These are phyloP conservation scores for Ceratina calcarata DNA, from an alignment of 1,140 invertebrate genomes.

Conservation along the genomic window DNA sequence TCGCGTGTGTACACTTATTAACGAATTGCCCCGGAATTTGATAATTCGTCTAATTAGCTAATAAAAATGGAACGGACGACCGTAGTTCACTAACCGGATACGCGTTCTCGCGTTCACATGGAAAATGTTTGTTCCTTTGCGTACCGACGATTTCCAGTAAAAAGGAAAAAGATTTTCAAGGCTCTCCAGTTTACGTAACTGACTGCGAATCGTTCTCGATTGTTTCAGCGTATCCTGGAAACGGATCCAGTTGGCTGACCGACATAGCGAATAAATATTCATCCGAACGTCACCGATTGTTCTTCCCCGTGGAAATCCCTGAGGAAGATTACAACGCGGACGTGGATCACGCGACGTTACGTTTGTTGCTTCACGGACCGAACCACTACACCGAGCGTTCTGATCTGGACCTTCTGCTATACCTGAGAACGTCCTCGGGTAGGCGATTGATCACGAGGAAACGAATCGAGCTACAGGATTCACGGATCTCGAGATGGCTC, in stretches of 20 bases:
- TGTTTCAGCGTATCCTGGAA: constrained; percentile 71
- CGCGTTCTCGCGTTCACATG: neutral
- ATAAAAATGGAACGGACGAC: constrained; percentile 34
- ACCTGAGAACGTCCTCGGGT: constrained; percentile 35
- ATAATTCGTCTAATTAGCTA: constrained; percentile 31
- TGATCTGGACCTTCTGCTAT: constrained; percentile 48
- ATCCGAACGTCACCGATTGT: constrained; percentile 47
- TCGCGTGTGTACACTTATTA: constrained; percentile 4
- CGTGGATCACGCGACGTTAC: constrained; percentile 68
- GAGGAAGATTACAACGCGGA: constrained; percentile 31
- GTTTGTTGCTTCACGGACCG: constrained; percentile 58
- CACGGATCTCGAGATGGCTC: constrained; percentile 75
- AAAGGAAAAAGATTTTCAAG: neutral
- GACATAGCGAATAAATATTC: constrained; percentile 45
- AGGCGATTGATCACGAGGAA: constrained; percentile 22
- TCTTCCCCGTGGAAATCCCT: constrained; percentile 70
- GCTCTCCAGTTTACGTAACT: constrained; percentile 36
- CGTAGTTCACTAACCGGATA: neutral
- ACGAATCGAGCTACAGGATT: constrained; percentile 21
- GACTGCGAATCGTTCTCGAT: constrained; percentile 11
- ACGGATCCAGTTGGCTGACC: constrained; percentile 57
- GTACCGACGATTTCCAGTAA: no score
- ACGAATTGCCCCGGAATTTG: constrained; percentile 34
- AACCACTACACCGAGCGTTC: constrained; percentile 15
- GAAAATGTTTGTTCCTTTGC: neutral